phyloP scores from a whole-genome alignment of 2,888 invertebrate species.

The Hecatera dysodea region DNA sequence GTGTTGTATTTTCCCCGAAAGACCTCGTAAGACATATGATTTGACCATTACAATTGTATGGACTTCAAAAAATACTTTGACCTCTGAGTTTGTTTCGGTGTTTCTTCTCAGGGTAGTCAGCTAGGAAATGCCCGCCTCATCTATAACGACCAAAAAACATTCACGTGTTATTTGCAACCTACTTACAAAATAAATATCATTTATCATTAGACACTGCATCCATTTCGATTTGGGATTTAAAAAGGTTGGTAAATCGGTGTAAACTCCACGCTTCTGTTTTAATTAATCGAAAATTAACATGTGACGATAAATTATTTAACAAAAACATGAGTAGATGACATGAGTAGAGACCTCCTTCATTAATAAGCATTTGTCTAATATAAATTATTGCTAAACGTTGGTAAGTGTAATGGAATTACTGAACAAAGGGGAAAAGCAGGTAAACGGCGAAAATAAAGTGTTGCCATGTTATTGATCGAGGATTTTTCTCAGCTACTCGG shows the following conservation, averaged over 20 bases:
- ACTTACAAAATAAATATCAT: too few species aligned
- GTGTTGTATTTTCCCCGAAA: too few species aligned
- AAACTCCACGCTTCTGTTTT: not conserved
- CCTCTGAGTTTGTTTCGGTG: too few species aligned
- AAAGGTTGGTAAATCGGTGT: not conserved
- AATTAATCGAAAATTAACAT: not conserved
- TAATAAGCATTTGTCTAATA: not conserved
- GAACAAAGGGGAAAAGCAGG: slow-evolving; percentile 18
- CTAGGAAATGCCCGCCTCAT: too few species aligned
- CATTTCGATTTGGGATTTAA: not conserved
- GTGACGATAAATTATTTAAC: not conserved
- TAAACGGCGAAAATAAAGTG: slow-evolving; percentile 17
- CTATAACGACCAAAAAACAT: too few species aligned
- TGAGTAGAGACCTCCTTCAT: not conserved
- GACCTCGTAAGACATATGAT: too few species aligned
- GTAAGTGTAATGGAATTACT: not conserved
- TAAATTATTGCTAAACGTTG: not conserved
- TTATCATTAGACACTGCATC: too few species aligned
- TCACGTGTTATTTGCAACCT: too few species aligned
- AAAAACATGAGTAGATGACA: not conserved
- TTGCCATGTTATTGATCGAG: slow-evolving; percentile 59
- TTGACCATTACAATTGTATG: too few species aligned
- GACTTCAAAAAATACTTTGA: too few species aligned
- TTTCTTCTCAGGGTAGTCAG: too few species aligned
- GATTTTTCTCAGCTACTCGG: slow-evolving; percentile 69